Base-by-base conservation (phyloP, 2,888 invertebrate genomes). In the Belgica antarctica region DNA sequence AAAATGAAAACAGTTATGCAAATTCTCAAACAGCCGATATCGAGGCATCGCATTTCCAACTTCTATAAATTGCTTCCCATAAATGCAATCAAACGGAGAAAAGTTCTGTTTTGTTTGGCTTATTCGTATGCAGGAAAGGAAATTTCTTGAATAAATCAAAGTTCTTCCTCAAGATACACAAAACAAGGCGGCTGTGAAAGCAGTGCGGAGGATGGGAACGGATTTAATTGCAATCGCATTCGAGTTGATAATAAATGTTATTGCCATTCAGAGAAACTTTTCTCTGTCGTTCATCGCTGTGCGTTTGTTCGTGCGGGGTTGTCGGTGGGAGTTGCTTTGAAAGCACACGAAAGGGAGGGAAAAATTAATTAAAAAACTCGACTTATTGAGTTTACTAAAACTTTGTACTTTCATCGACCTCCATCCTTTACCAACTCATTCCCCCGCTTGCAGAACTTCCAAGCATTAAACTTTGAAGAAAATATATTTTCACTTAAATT, bases 401-500 rank as follows among this genome's bases (percentile, higher is more conserved):
- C 24, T 10, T 31, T 63, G 12, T 66, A 15, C 25, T 22, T 46
- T 28, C 41, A n/a, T 28, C 24, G 15, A 1, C 24, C 47, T 27
- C 57, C 25, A 34, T 52, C 52, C 10, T n/a, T n/a, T n/a, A n/a
- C n/a, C n/a, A n/a, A n/a, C 27, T 0, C 17, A 34, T 12, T 65
- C 46, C 15, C 24, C 31, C 25, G 1, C 17, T 3, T 17, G 62
- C 31, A 34, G 15, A 34, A 62, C 17, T 31, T 31, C 34, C 4
- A 3, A 57, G 24, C 15, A n/a, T n/a, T n/a, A 62, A 63, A 63
- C 31, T 41, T 63, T 63, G 34, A 68, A 22, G 52, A 52, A 52
- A 47, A 68, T 46, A 66, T 57, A 68, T 68, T 68, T 57, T 57
- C 57, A 57, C 68, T 68, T 47, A 68, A 68, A 68, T 68, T 68